These are phyloP conservation scores for Procambarus clarkii DNA, from an alignment of 1,140 invertebrate species.

Conservation along the genomic window DNA sequence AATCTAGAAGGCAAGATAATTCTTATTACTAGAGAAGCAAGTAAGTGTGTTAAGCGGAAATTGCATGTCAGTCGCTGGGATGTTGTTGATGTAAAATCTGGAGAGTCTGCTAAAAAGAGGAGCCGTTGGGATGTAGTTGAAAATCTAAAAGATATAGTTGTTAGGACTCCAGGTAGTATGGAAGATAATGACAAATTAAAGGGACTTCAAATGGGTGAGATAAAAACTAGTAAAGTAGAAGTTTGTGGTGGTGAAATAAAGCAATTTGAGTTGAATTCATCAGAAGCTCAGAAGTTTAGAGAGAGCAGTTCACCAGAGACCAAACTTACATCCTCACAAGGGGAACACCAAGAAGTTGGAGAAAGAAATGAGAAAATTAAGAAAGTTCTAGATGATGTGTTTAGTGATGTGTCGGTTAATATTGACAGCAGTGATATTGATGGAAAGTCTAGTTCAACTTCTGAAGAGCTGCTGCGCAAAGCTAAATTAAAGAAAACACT, in stretches of 20 bases:
- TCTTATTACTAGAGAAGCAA: slow-evolving; percentile 7
- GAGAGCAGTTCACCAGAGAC: neutral
- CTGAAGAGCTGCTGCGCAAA: neutral
- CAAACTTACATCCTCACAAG: too few species aligned
- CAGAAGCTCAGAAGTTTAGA: neutral
- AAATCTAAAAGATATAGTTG: neutral
- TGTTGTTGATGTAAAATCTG: neutral
- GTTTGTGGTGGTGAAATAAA: too few species aligned
- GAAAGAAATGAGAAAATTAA: slow-evolving; percentile 21
- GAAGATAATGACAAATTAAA: neutral
- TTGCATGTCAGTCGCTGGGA: slow-evolving; percentile 15
- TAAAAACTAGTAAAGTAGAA: neutral
- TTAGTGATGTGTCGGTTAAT: neutral
- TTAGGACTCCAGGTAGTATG: neutral
- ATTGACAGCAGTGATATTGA: neutral
- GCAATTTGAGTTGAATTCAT: too few species aligned
- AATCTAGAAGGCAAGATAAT: neutral
- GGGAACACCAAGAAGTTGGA: neutral
- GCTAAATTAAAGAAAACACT: slow-evolving; percentile 15
- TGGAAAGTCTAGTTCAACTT: neutral
- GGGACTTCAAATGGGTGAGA: neutral
- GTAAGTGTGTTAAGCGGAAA: neutral
- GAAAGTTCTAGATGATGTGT: slow-evolving; percentile 11
- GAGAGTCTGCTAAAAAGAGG: neutral
- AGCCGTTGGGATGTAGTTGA: neutral